A percentile compares a stretch with the other conserved stretches of the same genome.
phyloP scores from a whole-genome alignment of 2,113 vertebrate genomes.

The Chinchilla lanigera region DNA sequence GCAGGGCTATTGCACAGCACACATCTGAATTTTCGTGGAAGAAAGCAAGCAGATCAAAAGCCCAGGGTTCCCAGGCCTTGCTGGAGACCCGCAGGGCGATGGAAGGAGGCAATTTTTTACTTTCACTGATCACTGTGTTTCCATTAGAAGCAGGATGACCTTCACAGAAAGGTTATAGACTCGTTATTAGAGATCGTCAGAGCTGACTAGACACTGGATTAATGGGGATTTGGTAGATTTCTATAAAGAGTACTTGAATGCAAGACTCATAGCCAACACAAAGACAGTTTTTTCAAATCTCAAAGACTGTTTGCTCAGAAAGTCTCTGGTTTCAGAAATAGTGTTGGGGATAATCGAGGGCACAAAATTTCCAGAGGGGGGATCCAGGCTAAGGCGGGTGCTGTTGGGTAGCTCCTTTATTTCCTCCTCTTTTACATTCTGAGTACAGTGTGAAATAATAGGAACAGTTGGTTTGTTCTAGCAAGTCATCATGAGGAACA shows the following conservation, averaged over 20 bases:
- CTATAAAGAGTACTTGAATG: conserved; percentile 74
- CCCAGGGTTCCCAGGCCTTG: neutral
- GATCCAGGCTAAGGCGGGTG: neutral
- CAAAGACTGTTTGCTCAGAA: neutral
- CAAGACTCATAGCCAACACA: conserved; percentile 66
- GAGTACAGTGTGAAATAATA: neutral
- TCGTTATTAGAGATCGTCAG: conserved; percentile 78
- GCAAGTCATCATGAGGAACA: conserved; percentile 52
- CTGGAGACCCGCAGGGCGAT: neutral
- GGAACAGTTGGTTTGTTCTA: conserved; percentile 48
- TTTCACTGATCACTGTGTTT: conserved; percentile 73
- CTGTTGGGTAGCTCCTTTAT: neutral
- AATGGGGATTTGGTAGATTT: conserved; percentile 81
- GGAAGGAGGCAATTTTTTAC: conserved; percentile 59
- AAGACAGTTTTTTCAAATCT: conserved; percentile 66
- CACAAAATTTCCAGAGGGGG: neutral
- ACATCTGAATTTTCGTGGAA: neutral
- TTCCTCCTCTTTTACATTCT: neutral
- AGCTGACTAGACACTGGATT: conserved; percentile 82
- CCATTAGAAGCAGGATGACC: conserved; percentile 78
- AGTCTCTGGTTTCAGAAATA: conserved; percentile 41
- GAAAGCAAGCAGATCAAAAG: neutral
- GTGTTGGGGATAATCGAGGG: neutral
- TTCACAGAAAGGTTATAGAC: conserved; percentile 78
- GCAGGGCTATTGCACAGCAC: accelerated